phyloP scores from a whole-genome alignment of 2,888 invertebrate genomes.

The Heliconius hortense region DNA sequence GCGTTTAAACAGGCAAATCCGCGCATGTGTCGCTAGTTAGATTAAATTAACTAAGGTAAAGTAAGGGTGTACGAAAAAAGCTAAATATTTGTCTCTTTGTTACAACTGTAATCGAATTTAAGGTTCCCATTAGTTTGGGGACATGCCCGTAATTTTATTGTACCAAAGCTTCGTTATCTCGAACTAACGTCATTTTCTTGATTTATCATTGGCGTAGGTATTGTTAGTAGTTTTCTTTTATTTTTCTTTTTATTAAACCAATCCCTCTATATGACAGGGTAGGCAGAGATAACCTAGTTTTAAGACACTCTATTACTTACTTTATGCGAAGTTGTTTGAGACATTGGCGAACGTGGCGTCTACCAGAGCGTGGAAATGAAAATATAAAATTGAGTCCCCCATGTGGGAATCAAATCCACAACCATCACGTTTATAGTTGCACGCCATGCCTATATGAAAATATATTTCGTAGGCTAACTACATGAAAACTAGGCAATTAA shows the following conservation, averaged over 20 bases:
- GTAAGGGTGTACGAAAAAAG: not conserved
- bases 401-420: no score
- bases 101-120: slow-evolving; percentile 22
- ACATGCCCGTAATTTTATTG: slow-evolving; percentile 39
- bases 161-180: slow-evolving; percentile 37
- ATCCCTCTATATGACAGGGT: not conserved
- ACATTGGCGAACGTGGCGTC: no score
- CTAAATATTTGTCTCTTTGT: slow-evolving; percentile 18
- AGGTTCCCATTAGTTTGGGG: slow-evolving; percentile 25
- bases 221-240: slow-evolving; percentile 30
- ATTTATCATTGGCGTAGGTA: slow-evolving; percentile 25
- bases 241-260: slow-evolving; percentile 26
- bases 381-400: no score
- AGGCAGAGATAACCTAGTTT: no score
- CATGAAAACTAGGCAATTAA: not conserved
- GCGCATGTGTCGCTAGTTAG: no score
- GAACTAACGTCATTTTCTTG: slow-evolving; percentile 37
- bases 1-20: no score
- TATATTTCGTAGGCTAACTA: not conserved
- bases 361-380: no score
- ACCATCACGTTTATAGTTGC: not conserved
- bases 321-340: no score
- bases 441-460: not conserved
- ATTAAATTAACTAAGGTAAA: not conserved
- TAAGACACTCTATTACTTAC: no score